Evolutionary conservation across 2,113 vertebrate genomes (phyloP), one percentile per base, ranked within the genome.

Genomic region (Prochilodus magdalenae): DNA sequence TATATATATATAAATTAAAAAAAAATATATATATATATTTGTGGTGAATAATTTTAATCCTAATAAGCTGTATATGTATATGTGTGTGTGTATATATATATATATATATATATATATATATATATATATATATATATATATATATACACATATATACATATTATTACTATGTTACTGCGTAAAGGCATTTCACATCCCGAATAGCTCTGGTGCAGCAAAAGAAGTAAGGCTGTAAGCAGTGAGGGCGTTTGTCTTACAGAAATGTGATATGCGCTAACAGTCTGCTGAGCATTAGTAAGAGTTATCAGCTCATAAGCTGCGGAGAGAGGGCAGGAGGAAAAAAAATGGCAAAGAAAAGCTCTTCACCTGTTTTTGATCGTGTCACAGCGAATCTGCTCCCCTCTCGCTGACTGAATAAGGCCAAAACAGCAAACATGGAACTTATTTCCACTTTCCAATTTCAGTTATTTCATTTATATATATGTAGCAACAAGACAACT

Each of bases 321-420:
- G 2, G 57, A 18, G 18, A 13, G 18, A 15, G 12, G 60, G 33
- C 26, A 63, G 57, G 57, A 22, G 57, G 2, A 70, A 62, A 47
- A 26, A 60, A 30, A 70, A 12, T 36, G 27, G 33, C 2, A 33
- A 60, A 60, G 22, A 14, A 15, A 44, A 47, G 5, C 14, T 65
- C 26, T 75, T 62, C 24, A 85, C 84, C 84, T 81, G 60, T 81
- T 77, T 82, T 81, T 40, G 84, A 82, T n/a, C 29, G 62, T 7
- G 69, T 85, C 53, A 85, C 84, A 55, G 79, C 69, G 60, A 85
- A 82, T 26, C 51, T 77, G 75, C 69, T 85, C 10, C 75, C 84
- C 30, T 60, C 75, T 30, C 73, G 29, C 1, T 77, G 78, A 53
- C 84, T 85, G 13, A 30, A 51, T 40, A 40, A 69, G 36, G n/a